phyloP scores from a whole-genome alignment of 2,113 vertebrate species.

The Engraulis encrasicolus region DNA sequence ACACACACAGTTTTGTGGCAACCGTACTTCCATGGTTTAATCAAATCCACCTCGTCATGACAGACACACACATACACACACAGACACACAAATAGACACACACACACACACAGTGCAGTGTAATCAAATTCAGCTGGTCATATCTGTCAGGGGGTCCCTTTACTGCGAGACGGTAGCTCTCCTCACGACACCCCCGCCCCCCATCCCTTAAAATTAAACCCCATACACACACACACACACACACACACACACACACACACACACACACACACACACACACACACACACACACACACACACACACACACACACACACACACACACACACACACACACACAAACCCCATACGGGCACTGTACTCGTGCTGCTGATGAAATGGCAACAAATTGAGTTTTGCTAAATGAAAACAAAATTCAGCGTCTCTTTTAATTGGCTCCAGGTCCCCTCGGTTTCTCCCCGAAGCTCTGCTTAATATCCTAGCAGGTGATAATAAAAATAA shows the following conservation, averaged over 20 bases:
- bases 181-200: no score
- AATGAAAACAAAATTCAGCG: slow-evolving; percentile 54
- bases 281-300: no score
- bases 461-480: slow-evolving; percentile 32
- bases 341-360: slow-evolving; percentile 44
- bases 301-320: no score
- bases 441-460: slow-evolving; percentile 32
- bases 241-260: no score
- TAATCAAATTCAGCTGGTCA: slow-evolving; percentile 47
- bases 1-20: slow-evolving; percentile 40
- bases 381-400: slow-evolving; percentile 50
- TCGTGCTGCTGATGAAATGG: slow-evolving; percentile 51
- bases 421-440: slow-evolving; percentile 42
- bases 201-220: slow-evolving; percentile 50
- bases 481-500: no score
- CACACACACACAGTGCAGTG: slow-evolving; percentile 33
- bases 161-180: slow-evolving; percentile 37
- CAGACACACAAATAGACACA: no score
- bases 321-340: no score
- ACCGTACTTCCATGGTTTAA: slow-evolving; percentile 31
- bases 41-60: slow-evolving; percentile 45
- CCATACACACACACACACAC: slow-evolving; percentile 46
- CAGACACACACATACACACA: no score
- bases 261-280: no score
- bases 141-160: slow-evolving; percentile 41